Evolutionary conservation across 2,113 vertebrate genomes (phyloP), one percentile per base, ranked within the genome.

Genomic region (Pachypanchax playfairii): DNA sequence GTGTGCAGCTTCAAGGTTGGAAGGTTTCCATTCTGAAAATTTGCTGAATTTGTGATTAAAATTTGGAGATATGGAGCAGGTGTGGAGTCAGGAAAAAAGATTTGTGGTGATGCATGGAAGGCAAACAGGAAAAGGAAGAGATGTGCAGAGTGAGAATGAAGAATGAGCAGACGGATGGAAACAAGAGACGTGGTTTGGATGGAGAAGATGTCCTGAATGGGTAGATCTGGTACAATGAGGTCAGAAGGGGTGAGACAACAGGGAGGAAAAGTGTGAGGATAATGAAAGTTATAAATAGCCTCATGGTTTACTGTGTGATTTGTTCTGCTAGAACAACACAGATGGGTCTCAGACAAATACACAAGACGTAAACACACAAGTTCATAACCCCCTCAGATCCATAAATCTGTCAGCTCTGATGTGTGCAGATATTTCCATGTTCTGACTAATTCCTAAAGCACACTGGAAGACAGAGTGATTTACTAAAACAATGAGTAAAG

Each of bases 251-350:
- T 5, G 57, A 54, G 59, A 70, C 62, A 22, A 53, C 11, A 9
- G 36, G 17, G 46, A 29, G 17, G 55, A 59, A 54, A 46, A 25
- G 14, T 1, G 41, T 1, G 64, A 51, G 54, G 60, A 80, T 74
- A 65, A 83, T 81, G 68, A 74, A 80, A 77, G 71, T 29, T 69
- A 86, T 55, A 78, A 85, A 85, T 70, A 70, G 65, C 73, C 58
- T 58, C 74, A 47, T 13, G 56, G 68, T 76, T 28, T 17, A 12
- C 43, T 66, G 70, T 63, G 64, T 70, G 72, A 75, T 73, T 74
- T 67, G 43, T 39, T 66, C 26, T 11, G 21, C 57, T 66, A 51
- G 54, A 65, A 70, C 70, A 46, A 67, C 70, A 75, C 79, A 67
- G 75, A 75, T 80, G 78, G 67, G 67, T 73, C 73, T 69, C 56